These are phyloP conservation scores for Drosophila nr. medialis DNA, from an alignment of 2,888 invertebrate genomes.

Conservation along the genomic window DNA sequence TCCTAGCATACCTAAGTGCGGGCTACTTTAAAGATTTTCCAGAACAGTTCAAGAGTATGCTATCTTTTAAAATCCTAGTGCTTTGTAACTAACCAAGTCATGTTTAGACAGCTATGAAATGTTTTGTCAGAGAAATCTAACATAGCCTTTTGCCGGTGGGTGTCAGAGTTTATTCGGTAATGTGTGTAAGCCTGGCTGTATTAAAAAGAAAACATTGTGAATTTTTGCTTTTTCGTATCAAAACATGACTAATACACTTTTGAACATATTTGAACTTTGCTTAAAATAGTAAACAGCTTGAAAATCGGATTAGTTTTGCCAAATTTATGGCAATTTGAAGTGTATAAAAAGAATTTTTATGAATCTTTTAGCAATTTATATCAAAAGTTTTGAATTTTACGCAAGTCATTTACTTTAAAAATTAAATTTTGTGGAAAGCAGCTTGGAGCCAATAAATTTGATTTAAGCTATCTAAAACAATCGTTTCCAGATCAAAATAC, in stretches of 20 bases:
- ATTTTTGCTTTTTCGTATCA: neutral
- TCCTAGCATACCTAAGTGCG: conserved; percentile 26
- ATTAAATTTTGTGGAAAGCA: neutral
- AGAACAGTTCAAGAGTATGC: conserved; percentile 10
- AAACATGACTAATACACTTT: neutral
- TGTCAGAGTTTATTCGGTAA: neutral
- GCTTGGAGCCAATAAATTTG: neutral
- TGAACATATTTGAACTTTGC: neutral
- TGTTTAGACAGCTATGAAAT: neutral
- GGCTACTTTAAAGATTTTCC: neutral
- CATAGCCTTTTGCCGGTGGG: too few relatives aligned
- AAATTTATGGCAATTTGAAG: neutral
- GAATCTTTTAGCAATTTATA: neutral
- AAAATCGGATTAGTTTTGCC: neutral
- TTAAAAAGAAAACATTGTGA: neutral
- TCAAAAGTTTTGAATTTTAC: neutral
- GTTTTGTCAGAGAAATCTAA: neutral
- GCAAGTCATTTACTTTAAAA: neutral
- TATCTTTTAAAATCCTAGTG: neutral
- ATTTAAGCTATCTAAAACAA: neutral
- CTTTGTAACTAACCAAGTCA: neutral
- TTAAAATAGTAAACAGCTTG: neutral
- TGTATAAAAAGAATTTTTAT: neutral
- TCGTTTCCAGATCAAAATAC: neutral
- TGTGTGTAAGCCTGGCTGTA: neutral